Conservation (phyloP, 2,797 vertebrate genomes). For the Lemur catta region DNA sequence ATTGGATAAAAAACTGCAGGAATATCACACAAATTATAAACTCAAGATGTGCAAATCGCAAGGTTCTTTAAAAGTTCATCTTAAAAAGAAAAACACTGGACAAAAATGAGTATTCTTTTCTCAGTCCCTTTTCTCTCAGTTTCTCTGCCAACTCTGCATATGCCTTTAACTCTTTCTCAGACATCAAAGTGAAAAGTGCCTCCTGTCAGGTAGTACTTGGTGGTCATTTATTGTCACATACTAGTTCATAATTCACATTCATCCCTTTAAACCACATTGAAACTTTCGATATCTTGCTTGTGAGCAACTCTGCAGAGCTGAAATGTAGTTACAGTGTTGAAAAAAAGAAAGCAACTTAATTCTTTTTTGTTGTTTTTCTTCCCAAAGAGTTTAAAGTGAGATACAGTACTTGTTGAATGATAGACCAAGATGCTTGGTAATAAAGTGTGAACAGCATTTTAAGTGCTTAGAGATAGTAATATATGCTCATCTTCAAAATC, state of each 20-base stretch:
- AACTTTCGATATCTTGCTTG: constrained; percentile 86
- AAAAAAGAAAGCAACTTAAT: constrained; percentile 80
- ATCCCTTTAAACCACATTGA: constrained; percentile 89
- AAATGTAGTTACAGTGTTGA: constrained; percentile 92
- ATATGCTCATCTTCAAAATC: constrained; percentile 83
- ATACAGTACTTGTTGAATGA: constrained; percentile 96
- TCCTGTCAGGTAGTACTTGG: constrained; percentile 87
- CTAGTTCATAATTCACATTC: constrained; percentile 88
- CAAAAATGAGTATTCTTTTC: constrained; percentile 85
- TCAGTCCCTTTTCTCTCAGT: constrained; percentile 83
- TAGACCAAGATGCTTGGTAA: constrained; percentile 89
- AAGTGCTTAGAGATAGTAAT: constrained; percentile 88
- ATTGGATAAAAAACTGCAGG: constrained; percentile 89
- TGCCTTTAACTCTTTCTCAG: constrained; percentile 85
- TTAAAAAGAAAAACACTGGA: constrained; percentile 92
- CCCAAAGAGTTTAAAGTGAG: constrained; percentile 87
- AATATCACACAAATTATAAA: constrained; percentile 90
- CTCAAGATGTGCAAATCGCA: constrained; percentile 99
- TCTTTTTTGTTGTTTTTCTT: constrained; percentile 78
- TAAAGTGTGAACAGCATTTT: constrained; percentile 91
- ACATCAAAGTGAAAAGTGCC: constrained; percentile 89
- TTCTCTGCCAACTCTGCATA: constrained; percentile 85
- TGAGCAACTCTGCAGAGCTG: constrained; percentile 84
- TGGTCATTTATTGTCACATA: constrained; percentile 86
- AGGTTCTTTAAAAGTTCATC: constrained; percentile 96